These are phyloP conservation scores for Nerophis ophidion DNA, from an alignment of 2,113 vertebrate genomes.

Conservation along the genomic window DNA sequence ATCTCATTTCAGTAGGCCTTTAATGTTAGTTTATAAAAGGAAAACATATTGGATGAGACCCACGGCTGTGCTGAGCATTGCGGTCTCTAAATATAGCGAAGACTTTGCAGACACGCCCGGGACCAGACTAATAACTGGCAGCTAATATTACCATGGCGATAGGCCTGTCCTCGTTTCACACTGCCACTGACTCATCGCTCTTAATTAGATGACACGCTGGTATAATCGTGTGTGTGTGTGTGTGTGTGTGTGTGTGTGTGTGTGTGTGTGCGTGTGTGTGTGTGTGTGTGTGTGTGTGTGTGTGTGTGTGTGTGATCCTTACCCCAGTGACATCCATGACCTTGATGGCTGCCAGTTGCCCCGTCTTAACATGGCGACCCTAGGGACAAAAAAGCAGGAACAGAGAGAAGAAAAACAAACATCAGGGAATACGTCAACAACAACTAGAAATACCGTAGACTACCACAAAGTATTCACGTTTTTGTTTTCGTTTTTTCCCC, in stretches of 20 bases:
- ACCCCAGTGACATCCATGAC: slow-evolving; percentile 76
- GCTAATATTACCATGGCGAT: slow-evolving; percentile 58
- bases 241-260: slow-evolving; percentile 21
- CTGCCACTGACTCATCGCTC: slow-evolving; percentile 41
- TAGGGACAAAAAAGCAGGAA: slow-evolving; percentile 31
- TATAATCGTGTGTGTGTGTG: slow-evolving; percentile 38
- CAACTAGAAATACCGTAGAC: background rate
- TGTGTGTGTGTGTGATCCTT: slow-evolving; percentile 30
- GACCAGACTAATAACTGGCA: slow-evolving; percentile 47
- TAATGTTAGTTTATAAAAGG: background rate
- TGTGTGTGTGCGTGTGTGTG: slow-evolving; percentile 2
- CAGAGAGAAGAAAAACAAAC: background rate
- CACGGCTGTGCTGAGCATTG: too few species aligned
- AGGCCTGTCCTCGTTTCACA: slow-evolving; percentile 51
- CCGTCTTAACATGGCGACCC: slow-evolving; percentile 74
- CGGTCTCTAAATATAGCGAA: slow-evolving; percentile 57
- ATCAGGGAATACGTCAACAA: background rate
- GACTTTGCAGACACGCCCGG: slow-evolving; percentile 48
- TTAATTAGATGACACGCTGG: slow-evolving; percentile 47
- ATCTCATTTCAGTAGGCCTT: too few species aligned
- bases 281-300: slow-evolving; percentile 2
- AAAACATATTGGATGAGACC: too few species aligned
- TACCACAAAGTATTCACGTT: too few species aligned
- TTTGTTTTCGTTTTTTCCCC: too few species aligned
- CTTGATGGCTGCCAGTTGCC: slow-evolving; percentile 74